These are phyloP conservation scores for Hyles vespertilio DNA, from an alignment of 1,140 invertebrate species.

Conservation along the genomic window DNA sequence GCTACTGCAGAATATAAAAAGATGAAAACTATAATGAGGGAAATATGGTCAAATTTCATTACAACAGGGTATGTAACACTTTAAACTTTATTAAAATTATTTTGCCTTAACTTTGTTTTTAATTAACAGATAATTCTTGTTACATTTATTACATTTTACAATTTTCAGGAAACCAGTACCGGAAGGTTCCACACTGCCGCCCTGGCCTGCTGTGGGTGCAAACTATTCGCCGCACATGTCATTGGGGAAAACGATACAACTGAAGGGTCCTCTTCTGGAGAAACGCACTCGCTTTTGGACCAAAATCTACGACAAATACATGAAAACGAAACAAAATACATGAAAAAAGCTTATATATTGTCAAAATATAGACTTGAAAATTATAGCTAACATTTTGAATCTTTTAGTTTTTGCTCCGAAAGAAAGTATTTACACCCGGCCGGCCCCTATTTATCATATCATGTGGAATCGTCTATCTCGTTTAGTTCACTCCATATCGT, in stretches of 20 bases:
- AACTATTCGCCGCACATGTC: conserved; percentile 16
- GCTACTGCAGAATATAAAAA: conserved; percentile 12
- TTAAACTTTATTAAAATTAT: too few species aligned
- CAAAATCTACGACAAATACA: conserved; percentile 17
- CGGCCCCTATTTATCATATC: too few species aligned
- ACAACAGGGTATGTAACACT: conserved; percentile 17
- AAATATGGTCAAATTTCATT: conserved; percentile 28
- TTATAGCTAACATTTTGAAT: too few species aligned
- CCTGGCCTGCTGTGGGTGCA: conserved; percentile 14
- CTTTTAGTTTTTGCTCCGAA: too few species aligned
- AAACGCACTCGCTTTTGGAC: conserved; percentile 17
- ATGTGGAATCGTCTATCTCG: too few species aligned
- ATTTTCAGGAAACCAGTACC: conserved; percentile 14
- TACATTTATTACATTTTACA: too few species aligned
- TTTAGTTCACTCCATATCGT: too few species aligned
- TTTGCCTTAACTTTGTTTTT: too few species aligned
- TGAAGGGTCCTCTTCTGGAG: conserved; percentile 11
- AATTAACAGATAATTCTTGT: too few species aligned
- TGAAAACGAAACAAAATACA: not conserved
- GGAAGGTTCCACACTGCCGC: conserved; percentile 12
- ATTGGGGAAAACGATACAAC: conserved; percentile 9
- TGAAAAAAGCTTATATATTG: too few species aligned
- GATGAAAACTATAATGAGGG: conserved; percentile 20
- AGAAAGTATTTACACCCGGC: too few species aligned
- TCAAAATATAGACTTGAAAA: too few species aligned